A percentile compares a stretch with the other conserved stretches of the same genome.
phyloP scores from a whole-genome alignment of 1,140 invertebrate species.

The Pissodes strobi region DNA sequence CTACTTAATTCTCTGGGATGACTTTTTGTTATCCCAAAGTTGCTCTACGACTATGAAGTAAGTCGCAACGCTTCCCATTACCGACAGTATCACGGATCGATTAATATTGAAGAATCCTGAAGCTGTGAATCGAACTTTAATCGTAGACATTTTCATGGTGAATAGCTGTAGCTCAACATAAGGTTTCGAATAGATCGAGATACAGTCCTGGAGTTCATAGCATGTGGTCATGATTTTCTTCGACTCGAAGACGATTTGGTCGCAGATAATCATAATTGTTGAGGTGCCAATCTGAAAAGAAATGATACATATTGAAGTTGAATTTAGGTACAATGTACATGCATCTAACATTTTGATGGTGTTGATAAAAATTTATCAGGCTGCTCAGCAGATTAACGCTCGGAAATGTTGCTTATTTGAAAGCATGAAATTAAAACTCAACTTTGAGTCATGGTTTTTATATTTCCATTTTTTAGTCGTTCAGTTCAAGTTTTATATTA shows the following conservation, averaged over 20 bases:
- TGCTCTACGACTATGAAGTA: constrained; percentile 20
- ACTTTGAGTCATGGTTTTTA: too few species aligned
- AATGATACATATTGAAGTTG: neutral
- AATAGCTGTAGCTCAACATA: constrained; percentile 17
- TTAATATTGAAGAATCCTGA: constrained; percentile 14
- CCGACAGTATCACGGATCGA: neutral
- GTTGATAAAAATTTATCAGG: too few species aligned
- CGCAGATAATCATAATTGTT: constrained; percentile 10
- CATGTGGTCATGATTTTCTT: constrained; percentile 21
- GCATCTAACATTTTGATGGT: too few species aligned
- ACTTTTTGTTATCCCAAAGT: constrained; percentile 14
- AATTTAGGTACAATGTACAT: neutral
- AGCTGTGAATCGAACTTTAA: constrained; percentile 12
- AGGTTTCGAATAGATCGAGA: constrained; percentile 15
- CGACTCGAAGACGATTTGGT: constrained; percentile 7
- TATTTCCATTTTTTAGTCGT: too few species aligned
- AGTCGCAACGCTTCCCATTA: constrained; percentile 17
- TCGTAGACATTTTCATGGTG: constrained; percentile 2
- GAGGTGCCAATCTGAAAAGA: constrained; percentile 5
- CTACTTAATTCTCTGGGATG: too few species aligned
- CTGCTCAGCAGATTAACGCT: too few species aligned
- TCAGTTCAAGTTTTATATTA: too few species aligned
- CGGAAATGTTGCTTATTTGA: too few species aligned
- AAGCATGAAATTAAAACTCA: too few species aligned
- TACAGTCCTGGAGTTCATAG: constrained; percentile 16